Evolutionary conservation across 2,888 invertebrate species (phyloP).

Genomic region (Anodontia alba): DNA sequence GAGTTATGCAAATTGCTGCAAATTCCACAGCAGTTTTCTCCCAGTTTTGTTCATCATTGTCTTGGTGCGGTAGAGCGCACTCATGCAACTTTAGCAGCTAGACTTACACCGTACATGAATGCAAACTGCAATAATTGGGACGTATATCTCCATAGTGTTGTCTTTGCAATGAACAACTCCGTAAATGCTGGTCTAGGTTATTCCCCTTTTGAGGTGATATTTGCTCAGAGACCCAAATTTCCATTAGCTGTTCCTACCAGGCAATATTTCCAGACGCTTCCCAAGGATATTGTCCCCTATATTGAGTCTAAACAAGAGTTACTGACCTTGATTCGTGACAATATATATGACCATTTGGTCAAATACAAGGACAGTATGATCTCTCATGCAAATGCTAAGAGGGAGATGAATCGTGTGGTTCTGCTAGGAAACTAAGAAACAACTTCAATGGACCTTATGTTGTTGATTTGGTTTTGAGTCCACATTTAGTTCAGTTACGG

Average conservation of each 20-base stretch:
- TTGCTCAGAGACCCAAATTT: constrained; percentile 44
- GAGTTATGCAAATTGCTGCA: constrained; percentile 45
- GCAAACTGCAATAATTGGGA: constrained; percentile 34
- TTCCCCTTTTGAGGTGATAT: constrained; percentile 56
- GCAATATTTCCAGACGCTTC: not conserved
- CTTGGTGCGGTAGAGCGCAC: too few relatives aligned
- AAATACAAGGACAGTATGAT: constrained; percentile 30
- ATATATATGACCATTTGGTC: constrained; percentile 20
- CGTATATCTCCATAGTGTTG: constrained; percentile 25
- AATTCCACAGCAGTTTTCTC: constrained; percentile 44
- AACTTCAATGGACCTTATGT: constrained; percentile 54
- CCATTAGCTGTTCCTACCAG: constrained; percentile 21
- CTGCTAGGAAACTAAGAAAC: constrained; percentile 49
- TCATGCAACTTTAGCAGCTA: constrained; percentile 36
- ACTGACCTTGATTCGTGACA: not conserved
- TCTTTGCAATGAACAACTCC: constrained; percentile 54
- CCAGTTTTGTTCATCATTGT: constrained; percentile 47
- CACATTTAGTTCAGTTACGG: constrained; percentile 41
- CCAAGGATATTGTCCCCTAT: constrained; percentile 10
- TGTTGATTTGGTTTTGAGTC: constrained; percentile 38
- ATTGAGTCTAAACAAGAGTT: not conserved
- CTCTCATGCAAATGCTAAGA: constrained; percentile 16
- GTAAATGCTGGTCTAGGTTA: constrained; percentile 41
- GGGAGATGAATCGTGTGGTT: constrained; percentile 28
- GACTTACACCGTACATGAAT: constrained; percentile 49